Evolutionary conservation across 2,888 invertebrate genomes (phyloP).

Genomic region (Eumerus sabulonum): DNA sequence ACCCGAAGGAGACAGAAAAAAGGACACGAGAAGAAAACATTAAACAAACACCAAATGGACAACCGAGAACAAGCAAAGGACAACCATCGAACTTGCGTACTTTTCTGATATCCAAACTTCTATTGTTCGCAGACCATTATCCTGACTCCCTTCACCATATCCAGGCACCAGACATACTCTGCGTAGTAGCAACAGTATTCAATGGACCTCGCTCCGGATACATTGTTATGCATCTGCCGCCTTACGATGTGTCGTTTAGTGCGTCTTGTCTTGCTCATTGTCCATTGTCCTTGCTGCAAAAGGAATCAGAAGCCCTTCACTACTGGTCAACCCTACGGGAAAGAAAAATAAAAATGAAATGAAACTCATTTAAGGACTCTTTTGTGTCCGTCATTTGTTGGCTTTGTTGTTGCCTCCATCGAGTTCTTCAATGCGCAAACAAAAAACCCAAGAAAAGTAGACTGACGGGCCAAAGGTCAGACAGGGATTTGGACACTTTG

Average conservation of each 20-base stretch:
- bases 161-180: slow-evolving; percentile 31
- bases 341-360: slow-evolving; percentile 29
- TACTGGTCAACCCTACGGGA: slow-evolving; percentile 14
- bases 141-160: slow-evolving; percentile 8
- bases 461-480: slow-evolving; percentile 75
- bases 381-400: slow-evolving; percentile 21
- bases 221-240: slow-evolving; percentile 61
- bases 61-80: slow-evolving; percentile 16
- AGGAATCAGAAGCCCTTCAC: slow-evolving; percentile 29
- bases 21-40: slow-evolving; percentile 20
- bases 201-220: slow-evolving; percentile 31
- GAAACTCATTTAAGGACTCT: slow-evolving; percentile 41
- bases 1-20: background rate
- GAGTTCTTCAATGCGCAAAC: background rate
- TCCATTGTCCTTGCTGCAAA: background rate
- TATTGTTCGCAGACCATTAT: slow-evolving; percentile 62
- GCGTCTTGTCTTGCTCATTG: slow-evolving; percentile 9
- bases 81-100: slow-evolving; percentile 39
- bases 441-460: background rate
- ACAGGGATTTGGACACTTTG: slow-evolving; percentile 74
- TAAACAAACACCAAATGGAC: slow-evolving; percentile 33
- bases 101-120: slow-evolving; percentile 51
- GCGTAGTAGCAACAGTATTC: slow-evolving; percentile 30
- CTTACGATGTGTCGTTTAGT: slow-evolving; percentile 18
- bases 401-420: slow-evolving; percentile 42